Evolutionary conservation across 23 tunicate species (phyloP), one percentile per base, ranked within the genome.

Genomic region (Styela plicata): DNA sequence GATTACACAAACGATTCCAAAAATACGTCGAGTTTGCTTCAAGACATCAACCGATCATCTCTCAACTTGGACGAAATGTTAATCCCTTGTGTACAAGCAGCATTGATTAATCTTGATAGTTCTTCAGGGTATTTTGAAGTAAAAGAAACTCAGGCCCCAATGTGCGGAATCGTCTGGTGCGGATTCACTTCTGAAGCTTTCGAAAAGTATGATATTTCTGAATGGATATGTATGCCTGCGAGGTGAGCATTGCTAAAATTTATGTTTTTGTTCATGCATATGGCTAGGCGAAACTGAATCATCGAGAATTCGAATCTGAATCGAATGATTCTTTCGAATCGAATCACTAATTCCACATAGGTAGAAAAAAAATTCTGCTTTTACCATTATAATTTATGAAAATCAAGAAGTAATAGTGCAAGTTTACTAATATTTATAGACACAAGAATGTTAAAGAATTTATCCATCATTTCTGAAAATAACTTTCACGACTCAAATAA

Each of bases 141-240:
- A 65, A 76, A 44, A 76, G 81, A 76, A 44, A 24, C 27, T 23
- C 66, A 76, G 22, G 31, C 66, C 7, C 81, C 81, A 16, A 33
- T 76, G 36, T 76, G 81, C 67, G 81, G 31, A 33, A 33, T 76
- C 19, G 53, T 76, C 18, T 76, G 81, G 81, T 76, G 81, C 37
- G 81, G 81, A 44, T 76, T 76, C 31, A 36, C 81, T 17, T 53
- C 63, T 22, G 27, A 76, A 19, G 64, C 81, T 0, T 76, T 76
- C 64, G 65, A 76, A 17, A 44, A 24, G 5, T 53, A 76, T 53
- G 66, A 44, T 24, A 44, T 76, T 24, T 76, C 81, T 7, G 64
- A 76, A 52, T 76, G 81, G 81, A 76, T 27, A 20, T 76, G 81
- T 24, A 44, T 76, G 81, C 81, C 81, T 33, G 32, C 30, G 13